Percentiles rank a stretch among this genome's conserved stretches.
phyloP scores from a whole-genome alignment of 2,113 vertebrate genomes.

The Neodontobutis hainanensis region DNA sequence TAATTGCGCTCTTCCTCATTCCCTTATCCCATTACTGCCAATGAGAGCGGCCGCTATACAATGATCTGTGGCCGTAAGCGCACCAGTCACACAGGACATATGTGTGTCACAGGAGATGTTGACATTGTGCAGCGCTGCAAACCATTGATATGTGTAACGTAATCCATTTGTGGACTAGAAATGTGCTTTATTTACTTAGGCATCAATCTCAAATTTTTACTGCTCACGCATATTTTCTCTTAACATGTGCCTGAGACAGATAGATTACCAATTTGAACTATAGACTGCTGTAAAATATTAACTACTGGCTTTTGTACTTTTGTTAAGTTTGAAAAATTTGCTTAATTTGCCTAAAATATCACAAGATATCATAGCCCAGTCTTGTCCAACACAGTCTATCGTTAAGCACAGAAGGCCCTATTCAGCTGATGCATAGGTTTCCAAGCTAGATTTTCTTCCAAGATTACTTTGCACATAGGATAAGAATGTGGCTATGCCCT shows the following conservation, averaged over 20 bases:
- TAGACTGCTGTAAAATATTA: no score
- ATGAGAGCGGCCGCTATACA: constrained; percentile 46
- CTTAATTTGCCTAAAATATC: no score
- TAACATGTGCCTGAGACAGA: background rate
- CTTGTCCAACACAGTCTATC: no score
- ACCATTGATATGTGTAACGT: constrained; percentile 2
- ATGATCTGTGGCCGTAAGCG: constrained; percentile 45
- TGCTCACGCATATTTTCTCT: background rate
- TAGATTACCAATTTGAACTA: background rate
- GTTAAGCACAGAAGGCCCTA: no score
- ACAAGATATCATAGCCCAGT: no score
- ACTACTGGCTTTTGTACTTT: no score
- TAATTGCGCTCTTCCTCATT: constrained; percentile 39
- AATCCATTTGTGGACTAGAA: background rate
- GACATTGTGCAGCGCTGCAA: background rate
- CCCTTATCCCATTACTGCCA: constrained; percentile 53
- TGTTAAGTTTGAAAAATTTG: no score
- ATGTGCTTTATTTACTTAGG: background rate
- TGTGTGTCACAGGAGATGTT: background rate
- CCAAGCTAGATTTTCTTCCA: no score
- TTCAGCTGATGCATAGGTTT: no score
- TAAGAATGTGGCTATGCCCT: no score
- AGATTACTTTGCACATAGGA: no score
- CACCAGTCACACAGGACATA: background rate
- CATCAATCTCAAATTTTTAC: background rate